Conservation (phyloP, 2,113 vertebrate genomes). For the Neolamprologus falcicula region DNA sequence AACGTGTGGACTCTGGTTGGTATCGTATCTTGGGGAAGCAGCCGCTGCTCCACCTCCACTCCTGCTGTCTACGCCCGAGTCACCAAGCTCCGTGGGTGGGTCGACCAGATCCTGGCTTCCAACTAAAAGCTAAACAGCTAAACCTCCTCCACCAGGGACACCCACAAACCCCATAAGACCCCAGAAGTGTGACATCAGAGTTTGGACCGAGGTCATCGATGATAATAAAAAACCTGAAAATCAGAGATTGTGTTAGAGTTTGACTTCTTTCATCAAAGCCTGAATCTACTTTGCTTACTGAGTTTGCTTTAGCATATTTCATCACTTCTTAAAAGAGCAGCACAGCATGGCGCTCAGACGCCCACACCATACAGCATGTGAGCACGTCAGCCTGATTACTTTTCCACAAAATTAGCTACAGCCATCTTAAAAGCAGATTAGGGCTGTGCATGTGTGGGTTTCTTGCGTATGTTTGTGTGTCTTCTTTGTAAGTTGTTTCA, state of each 20-base stretch:
- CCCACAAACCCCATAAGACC: neutral
- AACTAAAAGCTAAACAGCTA: conserved; percentile 42
- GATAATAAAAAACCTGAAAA: neutral
- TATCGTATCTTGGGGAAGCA: conserved; percentile 73
- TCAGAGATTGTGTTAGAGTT: neutral
- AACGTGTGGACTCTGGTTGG: conserved; percentile 67
- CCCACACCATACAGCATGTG: neutral
- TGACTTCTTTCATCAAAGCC: neutral
- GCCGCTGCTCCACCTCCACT: conserved; percentile 57
- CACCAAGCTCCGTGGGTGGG: conserved; percentile 65
- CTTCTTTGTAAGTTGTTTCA: neutral
- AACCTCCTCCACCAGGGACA: rapidly evolving
- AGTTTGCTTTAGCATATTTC: neutral
- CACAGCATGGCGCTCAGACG: neutral
- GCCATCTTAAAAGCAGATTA: rapidly evolving
- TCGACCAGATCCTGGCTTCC: conserved; percentile 65
- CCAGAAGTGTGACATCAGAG: neutral
- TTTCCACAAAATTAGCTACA: neutral
- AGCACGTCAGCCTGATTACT: neutral
- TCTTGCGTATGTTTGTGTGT: neutral
- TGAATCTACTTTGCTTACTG: neutral
- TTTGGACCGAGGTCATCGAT: rapidly evolving
- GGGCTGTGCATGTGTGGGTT: neutral
- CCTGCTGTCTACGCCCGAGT: conserved; percentile 71
- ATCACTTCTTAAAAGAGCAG: rapidly evolving